Evolutionary conservation across 2,113 vertebrate species (phyloP), one percentile per base, ranked within the genome.

Genomic region (Elaphurus davidianus): DNA sequence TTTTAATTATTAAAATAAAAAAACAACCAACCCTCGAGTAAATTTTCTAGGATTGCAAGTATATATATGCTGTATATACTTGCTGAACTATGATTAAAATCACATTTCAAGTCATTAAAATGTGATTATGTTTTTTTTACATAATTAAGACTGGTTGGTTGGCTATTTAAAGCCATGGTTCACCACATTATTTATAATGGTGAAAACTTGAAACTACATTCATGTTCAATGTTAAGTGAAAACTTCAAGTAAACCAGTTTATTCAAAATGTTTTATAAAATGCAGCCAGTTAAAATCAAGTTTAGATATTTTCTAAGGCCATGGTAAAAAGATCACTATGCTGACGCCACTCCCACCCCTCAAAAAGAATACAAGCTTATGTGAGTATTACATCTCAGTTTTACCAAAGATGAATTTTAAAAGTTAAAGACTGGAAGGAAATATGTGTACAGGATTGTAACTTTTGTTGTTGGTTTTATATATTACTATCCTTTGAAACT

Each of bases 201-300:
- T 76, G 76, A 95, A 93, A 95, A 93, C 7, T 87, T 25, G 9
- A 90, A 97, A 93, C 50, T 88, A 96, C 45, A 86, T 74, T 60
- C 54, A 95, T 52, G 11, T 23, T 36, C 92, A 97, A 81, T 14
- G 55, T 85, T 23, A 95, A 93, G 25, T 40, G 15, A 94, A 91
- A 86, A 67, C 33, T 76, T 94, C 25, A 52, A 90, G 12, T 79
- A 92, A 60, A 60, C 43, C 17, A 92, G 12, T 62, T 88, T 95
- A 93, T 90, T 94, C 36, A 90, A 97, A 96, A 82, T 90, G 79
- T 74, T 59, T 91, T 62, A 84, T 27, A 76, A 60, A 59, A 81
- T 21, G 33, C 13, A 59, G 25, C 23, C 52, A 43, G 36, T 78
- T 96, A 91, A 92, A 96, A 96, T 25, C 67, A 96, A 52, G 15